Evolutionary conservation across 2,113 vertebrate species (phyloP).

Genomic region (Chaetodon trifascialis): DNA sequence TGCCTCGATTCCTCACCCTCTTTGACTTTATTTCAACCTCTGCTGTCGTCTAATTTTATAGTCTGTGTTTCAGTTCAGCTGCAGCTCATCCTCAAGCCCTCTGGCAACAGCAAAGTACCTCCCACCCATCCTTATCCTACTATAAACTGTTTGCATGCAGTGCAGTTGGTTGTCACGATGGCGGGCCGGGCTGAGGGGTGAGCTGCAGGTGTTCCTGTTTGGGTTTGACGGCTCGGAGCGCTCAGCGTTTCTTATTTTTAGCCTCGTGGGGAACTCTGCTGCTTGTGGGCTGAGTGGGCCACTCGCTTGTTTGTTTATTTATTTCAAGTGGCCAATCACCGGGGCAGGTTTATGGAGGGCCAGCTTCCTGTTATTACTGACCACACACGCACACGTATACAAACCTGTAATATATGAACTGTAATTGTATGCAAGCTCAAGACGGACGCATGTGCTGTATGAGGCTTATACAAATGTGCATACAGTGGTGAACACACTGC

Average conservation of each 20-base stretch:
- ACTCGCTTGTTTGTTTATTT: constrained; percentile 78
- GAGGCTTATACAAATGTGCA: constrained; percentile 4
- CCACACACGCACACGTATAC: constrained; percentile 62
- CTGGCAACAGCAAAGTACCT: constrained; percentile 51
- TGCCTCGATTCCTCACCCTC: constrained; percentile 18
- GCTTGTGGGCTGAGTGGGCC: constrained; percentile 62
- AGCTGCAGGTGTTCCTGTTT: constrained; percentile 85
- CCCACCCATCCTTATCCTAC: constrained; percentile 45
- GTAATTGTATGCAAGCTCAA: constrained; percentile 39
- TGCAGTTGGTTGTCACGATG: constrained; percentile 59
- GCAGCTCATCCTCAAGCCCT: constrained; percentile 20
- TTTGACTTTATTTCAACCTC: constrained; percentile 9
- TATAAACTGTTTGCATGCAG: constrained; percentile 82
- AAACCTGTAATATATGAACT: constrained; percentile 54
- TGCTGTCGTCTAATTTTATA: constrained; percentile 10
- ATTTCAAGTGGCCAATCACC: constrained; percentile 70
- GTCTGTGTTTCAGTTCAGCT: constrained; percentile 26
- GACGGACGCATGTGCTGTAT: constrained; percentile 2
- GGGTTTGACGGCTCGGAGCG: constrained; percentile 61
- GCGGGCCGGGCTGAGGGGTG: constrained; percentile 28
- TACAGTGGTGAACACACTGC: background rate
- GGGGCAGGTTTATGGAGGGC: constrained; percentile 74
- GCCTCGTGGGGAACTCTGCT: constrained; percentile 43
- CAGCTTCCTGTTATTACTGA: constrained; percentile 84
- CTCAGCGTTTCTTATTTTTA: constrained; percentile 67